phyloP scores from a whole-genome alignment of 37 sponge, comb jelly and placozoan genomes.

The Eunapius fragilis region DNA sequence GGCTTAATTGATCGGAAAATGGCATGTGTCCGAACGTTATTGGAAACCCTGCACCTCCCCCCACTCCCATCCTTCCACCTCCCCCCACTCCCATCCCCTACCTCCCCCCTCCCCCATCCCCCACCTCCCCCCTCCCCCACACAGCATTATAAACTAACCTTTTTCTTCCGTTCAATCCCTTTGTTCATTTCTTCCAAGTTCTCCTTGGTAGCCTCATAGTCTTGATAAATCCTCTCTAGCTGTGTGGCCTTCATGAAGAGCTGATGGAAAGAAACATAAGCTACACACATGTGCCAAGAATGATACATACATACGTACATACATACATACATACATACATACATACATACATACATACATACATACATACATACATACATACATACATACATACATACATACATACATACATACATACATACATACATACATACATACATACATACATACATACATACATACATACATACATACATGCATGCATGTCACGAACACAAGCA shows the following conservation, averaged over 20 bases:
- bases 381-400: neutral
- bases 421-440: too few species aligned
- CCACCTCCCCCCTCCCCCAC: too few species aligned
- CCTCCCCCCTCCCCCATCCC: too few species aligned
- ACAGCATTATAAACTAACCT: slow-evolving; percentile 2
- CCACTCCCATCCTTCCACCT: too few species aligned
- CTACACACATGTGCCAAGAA: too few species aligned
- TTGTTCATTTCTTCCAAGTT: slow-evolving; percentile 57
- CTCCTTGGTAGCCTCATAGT: slow-evolving; percentile 75
- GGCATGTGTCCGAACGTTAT: too few species aligned
- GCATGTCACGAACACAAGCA: slow-evolving; percentile 4
- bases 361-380: too few species aligned
- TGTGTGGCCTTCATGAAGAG: slow-evolving; percentile 98
- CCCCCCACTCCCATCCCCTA: too few species aligned
- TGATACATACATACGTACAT: neutral
- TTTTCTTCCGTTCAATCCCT: slow-evolving; percentile 42
- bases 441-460: too few species aligned
- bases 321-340: neutral
- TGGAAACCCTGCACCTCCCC: too few species aligned
- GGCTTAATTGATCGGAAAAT: too few species aligned
- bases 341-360: neutral
- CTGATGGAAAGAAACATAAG: slow-evolving; percentile 4
- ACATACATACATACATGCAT: too few species aligned
- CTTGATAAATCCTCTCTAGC: slow-evolving; percentile 84
- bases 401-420: neutral